Conservation (phyloP, 2,797 vertebrate species). For the Simalia tracyae region DNA sequence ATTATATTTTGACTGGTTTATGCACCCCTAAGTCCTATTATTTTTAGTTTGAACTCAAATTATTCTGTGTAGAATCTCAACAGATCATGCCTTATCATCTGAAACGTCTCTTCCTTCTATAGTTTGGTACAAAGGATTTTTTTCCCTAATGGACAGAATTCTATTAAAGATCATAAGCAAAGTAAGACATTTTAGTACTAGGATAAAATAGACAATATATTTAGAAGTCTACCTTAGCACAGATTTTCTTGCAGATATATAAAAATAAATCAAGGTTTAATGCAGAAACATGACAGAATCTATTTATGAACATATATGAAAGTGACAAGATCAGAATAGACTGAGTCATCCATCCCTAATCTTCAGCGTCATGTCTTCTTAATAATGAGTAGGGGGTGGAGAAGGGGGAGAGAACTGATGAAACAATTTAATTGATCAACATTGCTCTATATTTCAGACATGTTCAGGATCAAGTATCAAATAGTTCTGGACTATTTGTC, state of each 20-base stretch:
- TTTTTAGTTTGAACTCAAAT: neutral
- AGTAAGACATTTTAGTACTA: neutral
- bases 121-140: neutral
- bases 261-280: neutral
- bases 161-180: neutral
- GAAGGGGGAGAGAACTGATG: neutral
- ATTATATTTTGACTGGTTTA: neutral
- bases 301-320: neutral
- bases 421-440: neutral
- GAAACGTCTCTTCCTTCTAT: neutral
- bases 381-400: neutral
- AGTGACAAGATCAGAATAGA: neutral
- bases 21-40: neutral
- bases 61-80: neutral
- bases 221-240: neutral
- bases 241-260: neutral
- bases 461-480: neutral
- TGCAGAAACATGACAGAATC: neutral
- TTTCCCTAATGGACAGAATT: neutral
- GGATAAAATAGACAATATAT: neutral
- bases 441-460: neutral
- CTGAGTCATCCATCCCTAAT: neutral
- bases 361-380: neutral
- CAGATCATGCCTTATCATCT: neutral
- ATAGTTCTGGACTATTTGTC: neutral